A percentile compares a stretch with the other conserved stretches of the same genome.
Evolutionary conservation across 1,140 invertebrate genomes (phyloP).

Genomic region (Drosophila biarmipes): DNA sequence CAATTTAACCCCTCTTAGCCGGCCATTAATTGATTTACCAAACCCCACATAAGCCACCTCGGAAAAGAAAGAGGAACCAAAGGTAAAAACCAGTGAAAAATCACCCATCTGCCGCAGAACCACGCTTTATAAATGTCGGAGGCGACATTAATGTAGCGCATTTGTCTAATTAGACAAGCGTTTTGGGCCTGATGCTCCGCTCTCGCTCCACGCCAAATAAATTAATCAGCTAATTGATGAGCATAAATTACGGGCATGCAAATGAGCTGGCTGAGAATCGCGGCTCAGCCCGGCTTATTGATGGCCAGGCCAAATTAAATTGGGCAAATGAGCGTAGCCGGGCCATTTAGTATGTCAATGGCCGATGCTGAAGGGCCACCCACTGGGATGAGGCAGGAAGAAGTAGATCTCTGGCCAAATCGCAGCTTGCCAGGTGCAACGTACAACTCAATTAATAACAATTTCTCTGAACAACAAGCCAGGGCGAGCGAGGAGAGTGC

Average conservation of each 20-base stretch:
- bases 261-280: constrained; percentile 40
- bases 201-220: constrained; percentile 70
- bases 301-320: constrained; percentile 70
- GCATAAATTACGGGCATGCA: constrained; percentile 76
- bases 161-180: constrained; percentile 83
- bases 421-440: constrained; percentile 25
- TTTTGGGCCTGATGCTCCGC: constrained; percentile 46
- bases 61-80: constrained; percentile 15
- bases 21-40: constrained; percentile 28
- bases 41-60: constrained; percentile 3
- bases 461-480: constrained; percentile 76
- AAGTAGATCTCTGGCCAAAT: constrained; percentile 8
- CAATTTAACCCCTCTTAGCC: constrained; percentile 34
- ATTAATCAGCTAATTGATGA: constrained; percentile 82
- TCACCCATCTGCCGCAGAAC: constrained; percentile 32
- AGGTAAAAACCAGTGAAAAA: constrained; percentile 16
- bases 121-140: constrained; percentile 76
- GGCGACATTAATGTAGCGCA: constrained; percentile 77
- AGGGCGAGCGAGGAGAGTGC: constrained; percentile 14
- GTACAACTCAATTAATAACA: constrained; percentile 82
- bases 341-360: constrained; percentile 16
- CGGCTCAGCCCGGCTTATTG: constrained; percentile 43
- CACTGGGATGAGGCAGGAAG: constrained; percentile 26
- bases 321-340: constrained; percentile 58
- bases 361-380: constrained; percentile 49